Percentiles rank a stretch among this genome's conserved stretches.
phyloP scores from a whole-genome alignment of 2,797 vertebrate species.

The Premnoplex brunnescens region DNA sequence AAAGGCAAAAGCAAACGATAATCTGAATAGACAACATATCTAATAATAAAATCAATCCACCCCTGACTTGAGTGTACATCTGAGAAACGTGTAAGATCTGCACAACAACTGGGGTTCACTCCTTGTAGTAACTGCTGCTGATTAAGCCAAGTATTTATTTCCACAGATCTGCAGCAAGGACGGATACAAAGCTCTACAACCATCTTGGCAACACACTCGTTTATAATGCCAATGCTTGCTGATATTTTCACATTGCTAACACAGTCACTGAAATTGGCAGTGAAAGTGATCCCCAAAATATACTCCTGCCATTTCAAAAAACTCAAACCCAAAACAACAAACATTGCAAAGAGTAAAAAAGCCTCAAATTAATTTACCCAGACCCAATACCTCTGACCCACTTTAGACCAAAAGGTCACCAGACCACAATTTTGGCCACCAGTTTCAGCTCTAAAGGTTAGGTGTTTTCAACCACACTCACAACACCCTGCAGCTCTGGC shows the following conservation, averaged over 20 bases:
- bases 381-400: slow-evolving; percentile 16
- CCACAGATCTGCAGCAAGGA: slow-evolving; percentile 76
- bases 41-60: neutral
- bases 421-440: slow-evolving; percentile 3
- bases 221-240: slow-evolving; percentile 59
- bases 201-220: slow-evolving; percentile 69
- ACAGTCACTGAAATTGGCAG: neutral
- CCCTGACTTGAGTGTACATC: neutral
- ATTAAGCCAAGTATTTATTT: slow-evolving; percentile 71
- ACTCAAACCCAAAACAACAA: neutral
- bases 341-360: neutral
- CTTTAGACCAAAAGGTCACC: slow-evolving; percentile 47
- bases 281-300: neutral
- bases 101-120: neutral
- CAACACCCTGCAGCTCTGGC: neutral
- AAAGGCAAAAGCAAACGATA: neutral
- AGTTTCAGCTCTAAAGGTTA: slow-evolving; percentile 40
- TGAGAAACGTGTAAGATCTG: neutral
- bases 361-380: neutral
- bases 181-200: slow-evolving; percentile 77
- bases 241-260: slow-evolving; percentile 13
- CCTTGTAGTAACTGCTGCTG: slow-evolving; percentile 66
- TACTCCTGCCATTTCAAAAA: slow-evolving; percentile 32
- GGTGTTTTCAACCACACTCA: neutral
- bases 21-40: neutral